These are phyloP conservation scores for Ceramica pisi DNA, from an alignment of 2,888 invertebrate species.

Conservation along the genomic window DNA sequence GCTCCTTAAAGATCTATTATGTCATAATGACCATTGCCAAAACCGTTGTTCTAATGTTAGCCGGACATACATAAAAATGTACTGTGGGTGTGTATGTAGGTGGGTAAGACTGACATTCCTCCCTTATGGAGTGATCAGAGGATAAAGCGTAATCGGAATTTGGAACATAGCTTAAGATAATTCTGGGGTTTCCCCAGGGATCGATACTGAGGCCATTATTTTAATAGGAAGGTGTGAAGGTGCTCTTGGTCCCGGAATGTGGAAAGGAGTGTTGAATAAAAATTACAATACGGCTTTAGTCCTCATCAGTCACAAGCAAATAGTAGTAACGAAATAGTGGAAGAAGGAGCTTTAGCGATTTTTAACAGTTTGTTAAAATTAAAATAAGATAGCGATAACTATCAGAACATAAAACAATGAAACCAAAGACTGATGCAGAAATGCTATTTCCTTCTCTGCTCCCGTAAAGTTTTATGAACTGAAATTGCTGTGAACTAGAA, in stretches of 20 bases:
- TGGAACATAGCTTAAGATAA: neutral
- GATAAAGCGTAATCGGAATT: neutral
- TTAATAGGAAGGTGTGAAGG: neutral
- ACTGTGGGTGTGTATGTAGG: constrained; percentile 51
- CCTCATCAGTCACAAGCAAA: neutral
- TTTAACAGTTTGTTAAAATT: neutral
- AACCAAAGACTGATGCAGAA: neutral
- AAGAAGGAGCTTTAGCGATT: neutral
- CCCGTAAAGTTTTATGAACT: neutral
- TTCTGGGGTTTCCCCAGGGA: constrained; percentile 15
- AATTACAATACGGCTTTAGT: neutral
- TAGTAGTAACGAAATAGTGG: neutral
- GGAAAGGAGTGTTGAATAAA: neutral
- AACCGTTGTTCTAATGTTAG: constrained; percentile 30
- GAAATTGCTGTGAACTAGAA: neutral
- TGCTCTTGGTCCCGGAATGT: neutral
- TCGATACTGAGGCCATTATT: neutral
- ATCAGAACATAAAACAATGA: neutral
- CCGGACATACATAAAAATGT: constrained; percentile 13
- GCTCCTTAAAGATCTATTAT: constrained; percentile 35
- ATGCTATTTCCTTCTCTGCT: neutral
- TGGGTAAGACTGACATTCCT: constrained; percentile 24
- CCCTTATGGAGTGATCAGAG: neutral
- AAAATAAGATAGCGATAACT: neutral
- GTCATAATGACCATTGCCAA: constrained; percentile 50